Conservation (phyloP, 2,888 invertebrate genomes). For the Folsomia candida region DNA sequence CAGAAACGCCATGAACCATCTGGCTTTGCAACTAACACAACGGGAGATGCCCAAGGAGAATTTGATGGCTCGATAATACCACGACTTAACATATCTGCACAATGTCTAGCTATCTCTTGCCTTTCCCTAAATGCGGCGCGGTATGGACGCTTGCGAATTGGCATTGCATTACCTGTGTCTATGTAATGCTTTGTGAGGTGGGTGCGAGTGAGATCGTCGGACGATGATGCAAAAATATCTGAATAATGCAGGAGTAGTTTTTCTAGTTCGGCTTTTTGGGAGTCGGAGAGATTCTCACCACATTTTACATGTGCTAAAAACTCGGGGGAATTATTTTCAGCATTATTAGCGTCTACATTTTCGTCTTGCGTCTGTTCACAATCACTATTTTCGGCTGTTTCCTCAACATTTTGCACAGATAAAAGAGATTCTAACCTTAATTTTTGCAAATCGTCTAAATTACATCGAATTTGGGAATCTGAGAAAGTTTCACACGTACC, state of each 20-base stretch:
- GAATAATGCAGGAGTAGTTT: no score
- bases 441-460: not conserved
- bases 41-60: conserved; percentile 53
- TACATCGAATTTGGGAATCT: not conserved
- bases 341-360: not conserved
- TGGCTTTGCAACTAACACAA: conserved; percentile 51
- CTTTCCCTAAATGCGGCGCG: conserved; percentile 8
- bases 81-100: conserved; percentile 48
- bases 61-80: conserved; percentile 49
- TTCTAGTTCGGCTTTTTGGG: no score
- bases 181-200: conserved; percentile 17
- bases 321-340: not conserved
- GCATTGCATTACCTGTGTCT: conserved; percentile 16
- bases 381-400: not conserved
- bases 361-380: not conserved
- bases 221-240: conserved; percentile 10
- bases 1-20: conserved; percentile 41
- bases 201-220: not conserved
- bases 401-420: not conserved
- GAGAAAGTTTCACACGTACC: not conserved
- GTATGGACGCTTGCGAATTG: conserved; percentile 15
- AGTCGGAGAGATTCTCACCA: no score
- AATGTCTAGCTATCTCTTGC: conserved; percentile 26
- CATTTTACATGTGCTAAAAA: no score
- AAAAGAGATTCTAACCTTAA: not conserved